phyloP scores from a whole-genome alignment of 2,888 invertebrate genomes.

The Calameuta filiformis region DNA sequence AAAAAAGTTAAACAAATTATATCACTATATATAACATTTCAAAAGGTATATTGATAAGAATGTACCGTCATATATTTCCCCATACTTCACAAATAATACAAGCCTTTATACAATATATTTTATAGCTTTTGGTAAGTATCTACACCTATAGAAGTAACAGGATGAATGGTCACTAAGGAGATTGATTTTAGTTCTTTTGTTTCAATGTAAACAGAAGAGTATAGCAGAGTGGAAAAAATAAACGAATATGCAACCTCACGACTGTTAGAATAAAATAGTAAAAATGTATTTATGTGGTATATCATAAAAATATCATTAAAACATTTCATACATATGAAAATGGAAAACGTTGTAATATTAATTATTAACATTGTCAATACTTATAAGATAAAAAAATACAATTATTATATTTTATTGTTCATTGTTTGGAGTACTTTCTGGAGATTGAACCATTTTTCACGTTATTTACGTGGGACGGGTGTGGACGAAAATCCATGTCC shows the following conservation, averaged over 20 bases:
- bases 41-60: background rate
- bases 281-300: background rate
- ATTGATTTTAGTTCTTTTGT: background rate
- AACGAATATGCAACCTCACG: background rate
- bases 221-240: background rate
- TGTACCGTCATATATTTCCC: constrained; percentile 25
- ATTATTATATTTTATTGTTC: background rate
- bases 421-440: background rate
- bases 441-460: background rate
- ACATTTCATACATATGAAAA: background rate
- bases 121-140: background rate
- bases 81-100: constrained; percentile 21
- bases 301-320: background rate
- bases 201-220: background rate
- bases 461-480: background rate
- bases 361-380: background rate
- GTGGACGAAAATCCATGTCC: background rate
- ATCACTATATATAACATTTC: background rate
- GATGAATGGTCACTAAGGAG: background rate
- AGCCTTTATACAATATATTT: constrained; percentile 11
- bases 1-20: constrained; percentile 36
- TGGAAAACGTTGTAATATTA: background rate
- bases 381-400: background rate
- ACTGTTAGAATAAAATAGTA: background rate
- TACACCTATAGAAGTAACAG: background rate